Percentiles rank a stretch among this genome's conserved stretches.
Conservation (phyloP, 1,140 invertebrate species). For the Calephelis virginiensis region DNA sequence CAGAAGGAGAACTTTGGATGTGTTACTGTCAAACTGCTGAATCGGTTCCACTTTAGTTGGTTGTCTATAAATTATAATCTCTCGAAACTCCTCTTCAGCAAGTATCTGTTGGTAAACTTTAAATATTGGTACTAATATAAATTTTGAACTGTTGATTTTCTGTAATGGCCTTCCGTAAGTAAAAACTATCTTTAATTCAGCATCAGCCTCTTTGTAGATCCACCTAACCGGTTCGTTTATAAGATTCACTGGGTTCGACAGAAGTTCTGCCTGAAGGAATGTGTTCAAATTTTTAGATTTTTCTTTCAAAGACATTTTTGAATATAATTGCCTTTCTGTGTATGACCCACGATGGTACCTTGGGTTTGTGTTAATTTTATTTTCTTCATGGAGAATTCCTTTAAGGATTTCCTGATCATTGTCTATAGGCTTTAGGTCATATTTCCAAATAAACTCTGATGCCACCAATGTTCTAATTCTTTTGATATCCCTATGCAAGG, state of each 20-base stretch:
- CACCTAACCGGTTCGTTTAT: constrained; percentile 57
- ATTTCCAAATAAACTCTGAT: constrained; percentile 75
- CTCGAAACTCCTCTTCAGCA: constrained; percentile 57
- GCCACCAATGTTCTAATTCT: constrained; percentile 71
- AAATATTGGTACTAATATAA: constrained; percentile 71
- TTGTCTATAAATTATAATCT: constrained; percentile 48
- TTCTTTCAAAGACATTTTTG: constrained; percentile 70
- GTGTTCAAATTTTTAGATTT: constrained; percentile 64
- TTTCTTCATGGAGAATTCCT: constrained; percentile 62
- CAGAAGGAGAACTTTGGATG: constrained; percentile 45
- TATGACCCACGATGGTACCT: constrained; percentile 75
- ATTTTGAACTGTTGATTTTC: constrained; percentile 71
- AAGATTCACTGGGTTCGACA: constrained; percentile 56
- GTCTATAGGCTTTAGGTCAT: constrained; percentile 68
- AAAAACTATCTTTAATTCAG: constrained; percentile 46
- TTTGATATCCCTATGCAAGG: constrained; percentile 69
- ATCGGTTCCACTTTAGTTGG: constrained; percentile 31
- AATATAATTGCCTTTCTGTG: constrained; percentile 71
- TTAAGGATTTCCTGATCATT: constrained; percentile 67
- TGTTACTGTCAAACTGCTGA: constrained; percentile 31
- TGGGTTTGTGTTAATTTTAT: constrained; percentile 69
- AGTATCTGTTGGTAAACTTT: constrained; percentile 69
- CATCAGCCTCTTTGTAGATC: constrained; percentile 38
- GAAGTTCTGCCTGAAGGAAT: constrained; percentile 54
- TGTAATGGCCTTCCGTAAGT: constrained; percentile 62